Conservation (phyloP, 2,113 vertebrate genomes). For the Limanda limanda region DNA sequence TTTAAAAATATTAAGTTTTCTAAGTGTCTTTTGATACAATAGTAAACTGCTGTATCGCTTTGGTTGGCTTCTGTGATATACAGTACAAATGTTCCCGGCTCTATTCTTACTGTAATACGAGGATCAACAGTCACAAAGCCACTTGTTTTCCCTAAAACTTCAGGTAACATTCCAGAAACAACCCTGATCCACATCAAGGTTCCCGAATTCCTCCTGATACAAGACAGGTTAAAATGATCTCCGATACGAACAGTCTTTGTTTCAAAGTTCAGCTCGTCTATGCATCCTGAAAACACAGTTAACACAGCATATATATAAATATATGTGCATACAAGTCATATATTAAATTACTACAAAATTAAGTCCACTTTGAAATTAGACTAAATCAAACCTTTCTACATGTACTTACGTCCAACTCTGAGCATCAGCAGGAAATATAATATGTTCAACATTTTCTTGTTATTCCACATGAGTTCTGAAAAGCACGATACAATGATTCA, state of each 20-base stretch:
- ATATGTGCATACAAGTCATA: background rate
- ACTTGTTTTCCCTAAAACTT: constrained; percentile 14
- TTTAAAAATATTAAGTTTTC: background rate
- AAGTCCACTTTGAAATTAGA: background rate
- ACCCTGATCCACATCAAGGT: constrained; percentile 47
- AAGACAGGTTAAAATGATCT: constrained; percentile 31
- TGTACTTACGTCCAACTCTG: constrained; percentile 43
- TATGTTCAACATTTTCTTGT: constrained; percentile 31
- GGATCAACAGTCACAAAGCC: rapidly evolving
- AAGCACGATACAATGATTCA: background rate
- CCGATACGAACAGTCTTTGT: constrained; percentile 23
- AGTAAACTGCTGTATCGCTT: constrained; percentile 57
- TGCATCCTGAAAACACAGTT: constrained; percentile 31
- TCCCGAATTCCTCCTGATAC: background rate
- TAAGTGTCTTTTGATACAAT: constrained; percentile 14
- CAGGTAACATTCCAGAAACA: constrained; percentile 25
- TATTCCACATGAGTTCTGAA: background rate
- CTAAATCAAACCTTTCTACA: background rate
- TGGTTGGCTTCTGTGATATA: background rate
- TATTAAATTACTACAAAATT: background rate
- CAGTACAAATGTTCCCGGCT: constrained; percentile 1
- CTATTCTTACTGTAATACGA: background rate
- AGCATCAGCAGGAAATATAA: constrained; percentile 37
- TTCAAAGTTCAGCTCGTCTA: background rate
- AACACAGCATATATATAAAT: background rate